phyloP scores from a whole-genome alignment of 2,113 vertebrate species.

The Aplodontia rufa region DNA sequence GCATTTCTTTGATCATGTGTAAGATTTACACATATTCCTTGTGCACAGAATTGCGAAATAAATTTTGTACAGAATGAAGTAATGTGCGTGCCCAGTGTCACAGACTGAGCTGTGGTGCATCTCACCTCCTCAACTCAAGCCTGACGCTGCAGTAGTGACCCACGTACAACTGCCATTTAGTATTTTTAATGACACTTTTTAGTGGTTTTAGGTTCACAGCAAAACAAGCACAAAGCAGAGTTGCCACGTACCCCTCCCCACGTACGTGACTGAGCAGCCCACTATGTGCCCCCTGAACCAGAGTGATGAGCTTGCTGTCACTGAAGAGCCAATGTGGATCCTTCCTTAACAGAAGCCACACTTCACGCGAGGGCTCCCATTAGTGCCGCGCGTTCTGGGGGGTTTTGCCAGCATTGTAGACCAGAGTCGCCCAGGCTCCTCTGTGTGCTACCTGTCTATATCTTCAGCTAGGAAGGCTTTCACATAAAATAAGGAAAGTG shows the following conservation, averaged over 20 bases:
- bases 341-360: neutral
- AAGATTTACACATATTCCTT: neutral
- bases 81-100: neutral
- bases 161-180: too few relatives aligned
- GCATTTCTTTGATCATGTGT: neutral
- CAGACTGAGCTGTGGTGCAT: too few relatives aligned
- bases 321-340: neutral
- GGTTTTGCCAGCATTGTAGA: neutral
- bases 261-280: too few relatives aligned
- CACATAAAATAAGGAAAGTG: neutral
- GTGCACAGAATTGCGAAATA: neutral
- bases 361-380: neutral
- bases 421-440: rapidly evolving
- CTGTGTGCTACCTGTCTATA: neutral
- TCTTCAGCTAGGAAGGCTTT: neutral
- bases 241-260: neutral
- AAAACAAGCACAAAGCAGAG: neutral
- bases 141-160: rapidly evolving
- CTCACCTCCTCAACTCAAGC: neutral
- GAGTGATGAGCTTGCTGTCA: neutral
- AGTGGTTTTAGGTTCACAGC: neutral
- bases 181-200: neutral
- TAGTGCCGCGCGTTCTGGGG: neutral
- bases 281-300: too few relatives aligned
- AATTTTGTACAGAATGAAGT: neutral